Percentiles rank a stretch among this genome's conserved stretches.
Evolutionary conservation across 2,113 vertebrate species (phyloP).

Genomic region (Calyptomena viridis): DNA sequence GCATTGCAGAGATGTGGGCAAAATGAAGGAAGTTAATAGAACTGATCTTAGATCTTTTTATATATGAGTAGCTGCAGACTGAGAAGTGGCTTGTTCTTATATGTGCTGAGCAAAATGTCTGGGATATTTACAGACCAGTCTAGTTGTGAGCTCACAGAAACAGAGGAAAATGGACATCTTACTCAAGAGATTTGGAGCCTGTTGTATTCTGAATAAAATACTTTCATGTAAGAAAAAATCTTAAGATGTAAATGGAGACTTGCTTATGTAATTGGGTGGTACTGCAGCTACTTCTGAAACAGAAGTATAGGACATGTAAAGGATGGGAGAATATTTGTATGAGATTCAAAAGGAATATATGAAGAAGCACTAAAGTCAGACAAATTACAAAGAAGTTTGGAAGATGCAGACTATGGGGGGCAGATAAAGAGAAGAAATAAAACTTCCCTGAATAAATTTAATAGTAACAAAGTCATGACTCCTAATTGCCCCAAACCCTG

Average conservation of each 20-base stretch:
- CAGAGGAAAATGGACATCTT: neutral
- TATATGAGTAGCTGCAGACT: neutral
- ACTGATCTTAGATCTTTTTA: neutral
- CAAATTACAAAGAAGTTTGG: neutral
- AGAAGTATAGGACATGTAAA: neutral
- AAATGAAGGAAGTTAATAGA: neutral
- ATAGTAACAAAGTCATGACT: neutral
- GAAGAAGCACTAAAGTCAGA: neutral
- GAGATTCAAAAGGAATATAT: neutral
- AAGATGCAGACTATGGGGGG: neutral
- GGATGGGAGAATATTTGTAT: neutral
- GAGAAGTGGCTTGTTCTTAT: neutral
- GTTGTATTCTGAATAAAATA: neutral
- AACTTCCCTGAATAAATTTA: neutral
- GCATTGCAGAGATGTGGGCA: neutral
- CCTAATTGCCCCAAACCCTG: neutral
- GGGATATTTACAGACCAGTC: neutral
- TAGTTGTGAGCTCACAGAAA: neutral
- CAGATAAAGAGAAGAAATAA: neutral
- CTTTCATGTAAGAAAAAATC: neutral
- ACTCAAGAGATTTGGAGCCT: neutral
- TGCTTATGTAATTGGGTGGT: neutral
- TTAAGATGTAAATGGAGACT: neutral
- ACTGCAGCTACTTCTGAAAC: neutral
- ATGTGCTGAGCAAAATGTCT: neutral